Evolutionary conservation across 2,888 invertebrate species (phyloP), one percentile per base, ranked within the genome.

Genomic region (Harpalus rubripes): DNA sequence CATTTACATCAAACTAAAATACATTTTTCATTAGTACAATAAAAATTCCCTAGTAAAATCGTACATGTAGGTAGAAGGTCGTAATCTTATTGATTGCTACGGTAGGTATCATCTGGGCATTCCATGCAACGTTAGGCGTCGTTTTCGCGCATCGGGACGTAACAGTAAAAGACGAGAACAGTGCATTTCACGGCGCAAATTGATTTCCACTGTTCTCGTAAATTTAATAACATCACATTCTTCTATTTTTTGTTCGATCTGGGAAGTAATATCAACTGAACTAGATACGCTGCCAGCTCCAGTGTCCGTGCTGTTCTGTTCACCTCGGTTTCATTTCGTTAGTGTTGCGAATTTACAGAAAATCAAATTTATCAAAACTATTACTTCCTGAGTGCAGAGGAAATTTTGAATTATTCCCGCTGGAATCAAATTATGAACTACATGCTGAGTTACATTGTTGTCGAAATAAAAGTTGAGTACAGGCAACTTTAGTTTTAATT

Each of bases 201-300:
- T 83, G 83, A 83, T 83, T 83, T 83, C 63, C 76, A 83, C 61
- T 83, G 83, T 83, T 83, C 76, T 83, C 83, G 74, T 83, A 83
- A 83, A 83, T 83, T 83, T 83, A 83, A 83, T 83, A 83, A 83
- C 83, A 68, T 83, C 76, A 83, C 83, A 59, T 63, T 83, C 59
- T 18, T 61, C 52, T 81, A 63, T 65, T 81, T 63, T 81, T 63
- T 74, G 44, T 74, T 74, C 72, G 72, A 74, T 74, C 72, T 41
- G 44, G 52, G 16, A 74, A 74, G 72, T 74, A 74, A 74, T 74
- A 74, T 74, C 72, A 74, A 44, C 72, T 74, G 72, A 10, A 74
- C 72, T 74, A 74, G 72, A 74, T 74, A 74, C 72, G 8, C 12
- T 8, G 10, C 3, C 44, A 12, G 10, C 1, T 3, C 18, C 22